A percentile compares a stretch with the other conserved stretches of the same genome.
Evolutionary conservation across 1,140 invertebrate species (phyloP).

Genomic region (Cheumatopsyche charites): DNA sequence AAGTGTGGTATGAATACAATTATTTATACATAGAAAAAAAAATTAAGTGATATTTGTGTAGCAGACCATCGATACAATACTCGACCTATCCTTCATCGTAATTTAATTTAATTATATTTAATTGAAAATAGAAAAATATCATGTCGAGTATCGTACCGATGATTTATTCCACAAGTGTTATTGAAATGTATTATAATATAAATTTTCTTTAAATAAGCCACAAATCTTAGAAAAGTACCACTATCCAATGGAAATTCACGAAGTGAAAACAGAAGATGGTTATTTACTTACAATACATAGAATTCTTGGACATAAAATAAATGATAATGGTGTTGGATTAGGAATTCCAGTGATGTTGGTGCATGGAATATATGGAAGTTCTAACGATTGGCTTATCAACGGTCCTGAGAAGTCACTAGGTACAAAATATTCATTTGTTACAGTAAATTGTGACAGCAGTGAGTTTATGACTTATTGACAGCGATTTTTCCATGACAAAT

Average conservation of each 20-base stretch:
- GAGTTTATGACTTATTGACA: no score
- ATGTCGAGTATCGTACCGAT: no score
- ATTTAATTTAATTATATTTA: no score
- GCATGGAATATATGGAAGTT: slow-evolving; percentile 37
- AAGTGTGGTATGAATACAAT: slow-evolving; percentile 9
- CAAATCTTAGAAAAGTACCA: slow-evolving; percentile 59
- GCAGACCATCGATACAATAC: no score
- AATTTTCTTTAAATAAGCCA: no score
- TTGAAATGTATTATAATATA: no score
- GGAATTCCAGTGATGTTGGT: slow-evolving; percentile 6
- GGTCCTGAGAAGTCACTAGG: slow-evolving; percentile 43
- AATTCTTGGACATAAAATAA: slow-evolving; percentile 55
- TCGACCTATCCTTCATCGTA: no score
- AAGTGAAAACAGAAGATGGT: slow-evolving; percentile 64
- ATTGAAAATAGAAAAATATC: no score
- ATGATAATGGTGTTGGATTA: slow-evolving; percentile 44
- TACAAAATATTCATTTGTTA: slow-evolving; percentile 50
- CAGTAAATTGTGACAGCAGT: no score
- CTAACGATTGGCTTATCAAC: slow-evolving; percentile 47
- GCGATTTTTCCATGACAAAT: no score
- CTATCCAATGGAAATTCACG: slow-evolving; percentile 60
- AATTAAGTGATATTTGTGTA: slow-evolving; percentile 7
- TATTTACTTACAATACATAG: slow-evolving; percentile 65
- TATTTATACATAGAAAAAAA: no score
- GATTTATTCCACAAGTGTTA: no score